Conservation (phyloP, 2,113 vertebrate species). For the Ophiodon elongatus region DNA sequence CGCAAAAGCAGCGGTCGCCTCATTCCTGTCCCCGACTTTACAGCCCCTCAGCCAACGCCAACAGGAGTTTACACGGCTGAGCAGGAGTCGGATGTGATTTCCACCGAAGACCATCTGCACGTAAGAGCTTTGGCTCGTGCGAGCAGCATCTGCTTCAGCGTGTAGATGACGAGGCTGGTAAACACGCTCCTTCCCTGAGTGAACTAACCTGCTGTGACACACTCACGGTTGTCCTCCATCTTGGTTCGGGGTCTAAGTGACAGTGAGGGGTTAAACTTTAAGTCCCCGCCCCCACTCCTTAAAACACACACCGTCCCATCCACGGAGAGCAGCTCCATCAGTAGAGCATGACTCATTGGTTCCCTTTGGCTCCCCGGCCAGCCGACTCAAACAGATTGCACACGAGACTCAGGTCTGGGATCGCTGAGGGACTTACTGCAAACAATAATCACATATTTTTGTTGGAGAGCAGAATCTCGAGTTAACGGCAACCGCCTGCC, state of each 20-base stretch:
- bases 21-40: constrained; percentile 48
- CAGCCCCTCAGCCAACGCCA: constrained; percentile 32
- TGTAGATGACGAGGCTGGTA: constrained; percentile 45
- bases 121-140: constrained; percentile 50
- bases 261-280: constrained; percentile 60
- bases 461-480: constrained; percentile 71
- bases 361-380: constrained; percentile 58
- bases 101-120: constrained; percentile 70
- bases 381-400: constrained; percentile 61
- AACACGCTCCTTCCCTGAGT: constrained; percentile 50
- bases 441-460: constrained; percentile 83
- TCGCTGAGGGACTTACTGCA: constrained; percentile 71
- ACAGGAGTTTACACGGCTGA: constrained; percentile 72
- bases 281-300: not conserved
- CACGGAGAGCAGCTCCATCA: constrained; percentile 57
- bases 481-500: constrained; percentile 65
- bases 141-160: constrained; percentile 54
- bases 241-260: constrained; percentile 38
- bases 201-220: constrained; percentile 64
- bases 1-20: constrained; percentile 21
- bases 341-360: constrained; percentile 67
- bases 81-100: constrained; percentile 64
- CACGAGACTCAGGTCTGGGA: constrained; percentile 61
- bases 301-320: constrained; percentile 32
- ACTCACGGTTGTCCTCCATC: constrained; percentile 57